phyloP scores from a whole-genome alignment of 2,797 vertebrate species.

The Pogoniulus pusillus region DNA sequence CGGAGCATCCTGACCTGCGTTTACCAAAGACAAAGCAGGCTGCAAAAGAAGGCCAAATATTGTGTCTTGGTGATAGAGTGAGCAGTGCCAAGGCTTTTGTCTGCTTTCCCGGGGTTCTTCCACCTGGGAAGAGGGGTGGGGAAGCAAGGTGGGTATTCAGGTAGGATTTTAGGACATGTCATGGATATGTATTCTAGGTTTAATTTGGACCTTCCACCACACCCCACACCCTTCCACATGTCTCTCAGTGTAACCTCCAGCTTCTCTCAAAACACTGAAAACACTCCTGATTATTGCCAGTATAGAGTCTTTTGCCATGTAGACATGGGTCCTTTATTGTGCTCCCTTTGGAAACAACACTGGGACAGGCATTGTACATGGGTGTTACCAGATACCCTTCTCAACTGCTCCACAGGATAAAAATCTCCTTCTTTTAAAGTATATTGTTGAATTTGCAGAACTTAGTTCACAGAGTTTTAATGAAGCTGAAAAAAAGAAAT shows the following conservation, averaged over 20 bases:
- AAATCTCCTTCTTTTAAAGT: neutral
- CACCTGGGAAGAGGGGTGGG: no score
- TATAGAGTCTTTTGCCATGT: fast-evolving
- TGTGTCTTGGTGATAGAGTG: no score
- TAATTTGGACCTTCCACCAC: no score
- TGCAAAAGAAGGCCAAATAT: no score
- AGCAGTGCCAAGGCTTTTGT: no score
- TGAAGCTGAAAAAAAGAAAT: neutral
- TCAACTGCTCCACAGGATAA: neutral
- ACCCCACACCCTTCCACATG: fast-evolving
- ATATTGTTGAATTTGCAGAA: neutral
- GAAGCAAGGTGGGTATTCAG: no score
- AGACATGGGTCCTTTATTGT: neutral
- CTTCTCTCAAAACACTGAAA: neutral
- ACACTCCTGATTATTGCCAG: fast-evolving
- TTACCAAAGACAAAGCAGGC: no score
- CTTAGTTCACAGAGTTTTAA: neutral
- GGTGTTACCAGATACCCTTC: neutral
- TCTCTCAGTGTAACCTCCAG: neutral
- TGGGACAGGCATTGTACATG: fast-evolving
- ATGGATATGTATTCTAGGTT: no score
- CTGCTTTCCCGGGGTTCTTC: no score
- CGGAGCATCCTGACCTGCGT: no score
- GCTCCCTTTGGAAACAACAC: neutral
- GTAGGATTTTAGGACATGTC: no score